Evolutionary conservation across 2,888 invertebrate genomes (phyloP).

Genomic region (Tiliacea citrago): DNA sequence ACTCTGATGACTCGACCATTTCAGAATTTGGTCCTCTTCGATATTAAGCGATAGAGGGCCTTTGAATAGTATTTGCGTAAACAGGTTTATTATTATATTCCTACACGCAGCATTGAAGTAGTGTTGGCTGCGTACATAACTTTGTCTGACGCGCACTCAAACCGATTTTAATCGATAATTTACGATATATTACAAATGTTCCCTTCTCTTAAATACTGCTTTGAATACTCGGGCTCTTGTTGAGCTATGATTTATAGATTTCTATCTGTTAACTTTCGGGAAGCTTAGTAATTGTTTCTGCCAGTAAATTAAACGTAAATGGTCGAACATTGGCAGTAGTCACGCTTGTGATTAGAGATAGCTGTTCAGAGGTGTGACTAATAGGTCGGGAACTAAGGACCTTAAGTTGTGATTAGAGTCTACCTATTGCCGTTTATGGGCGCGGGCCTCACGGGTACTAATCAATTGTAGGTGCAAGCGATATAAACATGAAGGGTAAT

Average conservation of each 20-base stretch:
- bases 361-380: slow-evolving; percentile 19
- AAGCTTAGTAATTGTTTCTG: slow-evolving; percentile 59
- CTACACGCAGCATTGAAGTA: slow-evolving; percentile 62
- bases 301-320: slow-evolving; percentile 37
- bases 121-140: slow-evolving; percentile 66
- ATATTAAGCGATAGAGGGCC: slow-evolving; percentile 75
- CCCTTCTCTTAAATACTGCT: slow-evolving; percentile 70
- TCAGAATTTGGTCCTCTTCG: slow-evolving; percentile 46
- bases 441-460: neutral
- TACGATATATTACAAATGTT: slow-evolving; percentile 75
- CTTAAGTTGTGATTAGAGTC: neutral
- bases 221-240: slow-evolving; percentile 56
- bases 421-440: neutral
- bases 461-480: neutral
- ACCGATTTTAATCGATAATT: slow-evolving; percentile 78
- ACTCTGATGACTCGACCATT: slow-evolving; percentile 47
- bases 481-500: neutral
- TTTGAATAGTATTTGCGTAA: slow-evolving; percentile 82
- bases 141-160: slow-evolving; percentile 72
- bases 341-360: slow-evolving; percentile 29
- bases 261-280: slow-evolving; percentile 45
- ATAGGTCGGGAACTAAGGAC: slow-evolving; percentile 13
- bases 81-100: slow-evolving; percentile 68
- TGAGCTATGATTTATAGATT: slow-evolving; percentile 60
- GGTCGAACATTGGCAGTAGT: slow-evolving; percentile 17